Evolutionary conservation across 2,113 vertebrate genomes (phyloP).

Genomic region (Papio anubis): DNA sequence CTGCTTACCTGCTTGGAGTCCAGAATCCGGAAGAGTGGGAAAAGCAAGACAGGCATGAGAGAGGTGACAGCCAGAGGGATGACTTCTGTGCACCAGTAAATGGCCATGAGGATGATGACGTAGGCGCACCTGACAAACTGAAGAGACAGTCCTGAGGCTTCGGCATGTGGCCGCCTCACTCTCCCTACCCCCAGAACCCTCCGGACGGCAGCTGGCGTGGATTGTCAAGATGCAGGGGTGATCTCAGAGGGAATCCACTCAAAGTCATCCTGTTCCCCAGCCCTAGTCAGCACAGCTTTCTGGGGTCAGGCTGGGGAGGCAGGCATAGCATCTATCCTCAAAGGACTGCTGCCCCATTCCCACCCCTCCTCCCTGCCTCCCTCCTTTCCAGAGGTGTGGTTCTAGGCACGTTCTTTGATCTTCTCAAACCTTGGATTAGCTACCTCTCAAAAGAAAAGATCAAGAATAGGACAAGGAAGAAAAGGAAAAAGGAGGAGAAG

Average conservation of each 20-base stretch:
- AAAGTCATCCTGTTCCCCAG: not conserved
- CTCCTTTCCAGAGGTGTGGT: not conserved
- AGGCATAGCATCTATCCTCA: not conserved
- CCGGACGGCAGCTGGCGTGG: rapidly evolving
- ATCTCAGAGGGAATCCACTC: not conserved
- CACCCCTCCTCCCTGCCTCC: not conserved
- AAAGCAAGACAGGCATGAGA: slow-evolving; percentile 92
- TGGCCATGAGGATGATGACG: slow-evolving; percentile 93
- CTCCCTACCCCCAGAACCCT: rapidly evolving
- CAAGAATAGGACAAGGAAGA: not conserved
- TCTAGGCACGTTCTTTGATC: not conserved
- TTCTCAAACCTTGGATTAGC: not conserved
- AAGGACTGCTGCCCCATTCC: not conserved
- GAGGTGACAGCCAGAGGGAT: slow-evolving; percentile 94
- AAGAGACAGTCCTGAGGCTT: slow-evolving; percentile 45
- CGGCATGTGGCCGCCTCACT: rapidly evolving
- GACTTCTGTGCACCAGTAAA: slow-evolving; percentile 97
- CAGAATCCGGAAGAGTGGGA: slow-evolving; percentile 94
- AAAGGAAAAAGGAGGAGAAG: too few species aligned
- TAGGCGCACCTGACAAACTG: slow-evolving; percentile 94
- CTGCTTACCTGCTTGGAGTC: slow-evolving; percentile 90
- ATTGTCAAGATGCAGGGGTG: rapidly evolving
- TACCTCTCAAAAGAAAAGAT: not conserved
- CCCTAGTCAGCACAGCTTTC: not conserved
- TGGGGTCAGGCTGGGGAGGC: not conserved